phyloP scores from a whole-genome alignment of 2,888 invertebrate genomes.

The Sphaeridia pumilis region DNA sequence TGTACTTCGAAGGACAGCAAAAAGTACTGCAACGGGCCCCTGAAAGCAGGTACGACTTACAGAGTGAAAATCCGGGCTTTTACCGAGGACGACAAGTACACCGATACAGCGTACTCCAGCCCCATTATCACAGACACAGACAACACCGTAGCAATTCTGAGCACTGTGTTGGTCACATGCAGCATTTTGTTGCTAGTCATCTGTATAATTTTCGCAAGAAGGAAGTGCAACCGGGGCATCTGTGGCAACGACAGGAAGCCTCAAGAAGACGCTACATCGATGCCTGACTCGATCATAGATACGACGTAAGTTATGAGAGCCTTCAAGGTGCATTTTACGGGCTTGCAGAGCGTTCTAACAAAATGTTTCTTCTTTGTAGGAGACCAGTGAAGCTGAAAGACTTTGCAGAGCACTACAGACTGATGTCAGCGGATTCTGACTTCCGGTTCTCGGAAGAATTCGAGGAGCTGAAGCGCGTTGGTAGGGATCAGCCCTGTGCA shows the following conservation, averaged over 20 bases:
- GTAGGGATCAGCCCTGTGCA: constrained; percentile 79
- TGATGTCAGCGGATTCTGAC: constrained; percentile 96
- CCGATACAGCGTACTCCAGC: constrained; percentile 83
- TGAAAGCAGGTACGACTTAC: constrained; percentile 83
- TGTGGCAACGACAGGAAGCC: constrained; percentile 27
- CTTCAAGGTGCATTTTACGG: too few species aligned
- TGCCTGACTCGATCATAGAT: constrained; percentile 66
- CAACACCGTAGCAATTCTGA: constrained; percentile 26
- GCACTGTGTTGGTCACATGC: constrained; percentile 23
- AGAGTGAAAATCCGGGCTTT: constrained; percentile 87
- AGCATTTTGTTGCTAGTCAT: constrained; percentile 24
- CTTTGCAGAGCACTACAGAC: constrained; percentile 82
- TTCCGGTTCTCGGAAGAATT: constrained; percentile 97
- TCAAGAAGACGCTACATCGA: constrained; percentile 52
- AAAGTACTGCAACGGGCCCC: constrained; percentile 82
- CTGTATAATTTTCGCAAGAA: constrained; percentile 26
- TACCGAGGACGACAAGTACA: constrained; percentile 84
- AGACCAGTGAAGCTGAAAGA: constrained; percentile 75
- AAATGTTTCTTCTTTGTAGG: constrained; percentile 43
- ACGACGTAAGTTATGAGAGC: constrained; percentile 46
- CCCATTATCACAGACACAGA: constrained; percentile 73
- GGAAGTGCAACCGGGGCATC: constrained; percentile 18
- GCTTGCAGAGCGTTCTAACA: too few species aligned
- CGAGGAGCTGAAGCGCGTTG: constrained; percentile 92
- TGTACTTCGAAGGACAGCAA: constrained; percentile 52